Base-by-base conservation (phyloP, 2,888 invertebrate species). In the Proisotoma minuta region DNA sequence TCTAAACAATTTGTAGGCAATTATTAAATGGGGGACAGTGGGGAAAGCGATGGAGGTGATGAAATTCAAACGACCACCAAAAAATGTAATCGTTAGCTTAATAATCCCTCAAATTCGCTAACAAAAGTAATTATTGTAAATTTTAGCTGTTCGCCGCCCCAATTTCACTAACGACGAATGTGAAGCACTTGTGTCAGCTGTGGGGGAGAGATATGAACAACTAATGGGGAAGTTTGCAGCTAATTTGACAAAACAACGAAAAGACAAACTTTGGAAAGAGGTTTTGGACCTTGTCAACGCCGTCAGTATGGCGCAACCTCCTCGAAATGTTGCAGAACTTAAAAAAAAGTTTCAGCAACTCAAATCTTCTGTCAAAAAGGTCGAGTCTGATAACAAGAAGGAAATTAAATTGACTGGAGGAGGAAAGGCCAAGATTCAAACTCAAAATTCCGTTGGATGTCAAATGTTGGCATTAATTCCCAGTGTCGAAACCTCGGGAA, bases 391-490 rank as follows among this genome's bases (percentile, higher is more conserved):
- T 4, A 66, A 63, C 26, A 40, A 23, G 20, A 20, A 2, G 1
- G 53, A 56, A 15, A 22, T 52, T 2, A 20, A 43, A 3, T 57
- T 58, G 56, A 66, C 66, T 2, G 66, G 66, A 23, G 66, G 66
- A 2, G 66, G 66, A 0, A 1, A 29, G 15, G 28, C 63, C 0
- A 40, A 40, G 1, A 12, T 48, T 12, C 27, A 4, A 4, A 5
- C 23, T 10, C 27, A 60, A 29, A 34, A 26, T 15, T 10, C 26
- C 12, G 40, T 43, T 0, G 43, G 60, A 22, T 23, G 57, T 29
- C 54, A 54, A 0, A 23, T 62, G 2, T 3, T 50, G n/a, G 18
- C 43, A 12, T 20, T 47, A 3, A 27, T 66, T 1, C 53, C 59
- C 0, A 2, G 18, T n/a, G 57, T 27, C 4, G 29, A 47, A 2